Base-by-base conservation (phyloP, 1,140 invertebrate species). In the Heliothis subflexa region DNA sequence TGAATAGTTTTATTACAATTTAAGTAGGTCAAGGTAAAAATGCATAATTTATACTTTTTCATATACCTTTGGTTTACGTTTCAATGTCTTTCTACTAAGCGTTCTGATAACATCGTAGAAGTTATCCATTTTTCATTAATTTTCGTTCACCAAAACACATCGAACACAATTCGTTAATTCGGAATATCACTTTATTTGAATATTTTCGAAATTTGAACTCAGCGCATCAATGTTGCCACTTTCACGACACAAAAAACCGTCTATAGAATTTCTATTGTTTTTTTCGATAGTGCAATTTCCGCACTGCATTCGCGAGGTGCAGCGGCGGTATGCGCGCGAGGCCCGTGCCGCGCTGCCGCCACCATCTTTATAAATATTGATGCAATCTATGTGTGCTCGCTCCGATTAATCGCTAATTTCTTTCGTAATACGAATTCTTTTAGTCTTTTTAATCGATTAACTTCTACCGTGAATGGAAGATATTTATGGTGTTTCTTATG, bases 21-120 rank as follows among this genome's bases (percentile, higher is more conserved):
- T 21, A 66, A 21, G 62, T 66, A 66, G 62, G 62, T 66, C 62
- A 66, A 66, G 40, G 62, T 66, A 12, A 47, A 64, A 45, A 4
- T 25, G 21, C 28, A 4, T n/a, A 62, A 1, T 16, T 66, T 7
- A 18, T 12, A 49, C 21, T 47, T 47, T 7, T 3, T 64, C 5
- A 33, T 45, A 4, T 89, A 91, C 89, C 90, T 91, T 90, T 62
- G 82, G 84, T 81, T 91, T 94, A 71, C 89, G 84, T 85, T 91
- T 93, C 81, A 93, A 78, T 45, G 93, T 93, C 80, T 94, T 94
- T 47, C 91, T 88, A 80, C 91, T 91, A 45, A 94, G 83, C 59
- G 93, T 94, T 25, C 91, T 86, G 28, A 94, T 91, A 54, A 91
- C 88, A 81, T 89, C 93, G 80, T 93, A 93, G 79, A 94, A 87